Conservation (phyloP, 2,113 vertebrate genomes). For the Aphelocoma coerulescens region DNA sequence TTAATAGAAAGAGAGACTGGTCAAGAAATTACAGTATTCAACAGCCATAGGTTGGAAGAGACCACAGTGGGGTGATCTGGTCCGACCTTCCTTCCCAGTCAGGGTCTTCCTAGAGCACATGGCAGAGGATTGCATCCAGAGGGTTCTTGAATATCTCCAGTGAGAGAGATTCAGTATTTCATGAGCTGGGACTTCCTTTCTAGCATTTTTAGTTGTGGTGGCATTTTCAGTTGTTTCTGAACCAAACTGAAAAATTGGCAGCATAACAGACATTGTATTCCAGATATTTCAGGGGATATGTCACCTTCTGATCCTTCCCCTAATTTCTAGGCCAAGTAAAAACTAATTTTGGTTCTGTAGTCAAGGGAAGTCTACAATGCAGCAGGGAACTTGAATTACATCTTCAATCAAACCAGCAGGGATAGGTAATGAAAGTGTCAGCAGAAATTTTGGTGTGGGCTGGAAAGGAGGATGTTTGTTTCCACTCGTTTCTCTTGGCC, state of each 20-base stretch:
- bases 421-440: not conserved
- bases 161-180: not conserved
- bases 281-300: not conserved
- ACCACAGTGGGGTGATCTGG: accelerated
- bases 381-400: not conserved
- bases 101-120: not conserved
- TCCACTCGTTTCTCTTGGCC: not conserved
- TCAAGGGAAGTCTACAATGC: not conserved
- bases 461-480: not conserved
- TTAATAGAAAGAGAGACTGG: not conserved
- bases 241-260: not conserved
- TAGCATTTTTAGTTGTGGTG: not conserved
- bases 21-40: not conserved
- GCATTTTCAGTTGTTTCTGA: not conserved
- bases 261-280: not conserved
- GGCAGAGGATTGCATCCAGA: not conserved
- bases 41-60: not conserved
- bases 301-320: not conserved
- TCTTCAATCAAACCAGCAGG: not conserved
- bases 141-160: not conserved
- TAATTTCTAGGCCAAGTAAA: not conserved
- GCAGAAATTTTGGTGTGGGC: not conserved
- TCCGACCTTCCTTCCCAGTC: not conserved
- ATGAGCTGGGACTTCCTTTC: not conserved
- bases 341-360: not conserved